Evolutionary conservation across 2,888 invertebrate genomes (phyloP), one percentile per base, ranked within the genome.

Genomic region (Epistrophe eligans): DNA sequence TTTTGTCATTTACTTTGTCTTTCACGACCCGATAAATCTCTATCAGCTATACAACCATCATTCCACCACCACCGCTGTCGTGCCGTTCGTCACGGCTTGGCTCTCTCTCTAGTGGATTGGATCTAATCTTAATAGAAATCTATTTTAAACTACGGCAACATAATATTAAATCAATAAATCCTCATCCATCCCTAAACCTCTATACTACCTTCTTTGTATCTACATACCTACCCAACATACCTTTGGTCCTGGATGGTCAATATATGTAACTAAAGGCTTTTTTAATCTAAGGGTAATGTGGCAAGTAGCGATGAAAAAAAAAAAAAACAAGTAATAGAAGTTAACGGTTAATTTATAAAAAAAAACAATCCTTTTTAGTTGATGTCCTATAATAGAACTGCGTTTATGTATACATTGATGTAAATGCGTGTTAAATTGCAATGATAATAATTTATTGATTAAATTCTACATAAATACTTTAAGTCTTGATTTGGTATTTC

Each of bases 41-140:
- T 50, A 74, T 60, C 85, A 58, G n/a, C 73, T 57, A 24, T 24
- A 24, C 3, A n/a, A 24, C 24, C 24, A 24, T 3, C 24, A 24
- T 24, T 24, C 24, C 24, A 2, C 67, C 76, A 48, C 72, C 64
- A 58, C 38, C 43, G 24, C 57, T 43, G 24, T 17, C n/a, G n/a
- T n/a, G n/a, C n/a, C n/a, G n/a, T n/a, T n/a, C n/a, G n/a, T n/a
- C n/a, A n/a, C n/a, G n/a, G n/a, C n/a, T 60, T 5, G 32, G 32
- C 77, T 62, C 81, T 76, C 77, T 62, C 81, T 76, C 79, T 55
- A 83, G 17, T 79, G 60, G 71, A 79, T 66, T 62, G 72, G 38
- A 79, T 83, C 82, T 87, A 83, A 83, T 83, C 87, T 76, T 77
- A 76, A 82, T 82, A 72, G 76, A 72, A 82, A 87, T 83, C 87